Percentiles rank a stretch among this genome's conserved stretches.
These are phyloP conservation scores for Ylistrum balloti DNA, from an alignment of 1,140 invertebrate genomes.

Conservation along the genomic window DNA sequence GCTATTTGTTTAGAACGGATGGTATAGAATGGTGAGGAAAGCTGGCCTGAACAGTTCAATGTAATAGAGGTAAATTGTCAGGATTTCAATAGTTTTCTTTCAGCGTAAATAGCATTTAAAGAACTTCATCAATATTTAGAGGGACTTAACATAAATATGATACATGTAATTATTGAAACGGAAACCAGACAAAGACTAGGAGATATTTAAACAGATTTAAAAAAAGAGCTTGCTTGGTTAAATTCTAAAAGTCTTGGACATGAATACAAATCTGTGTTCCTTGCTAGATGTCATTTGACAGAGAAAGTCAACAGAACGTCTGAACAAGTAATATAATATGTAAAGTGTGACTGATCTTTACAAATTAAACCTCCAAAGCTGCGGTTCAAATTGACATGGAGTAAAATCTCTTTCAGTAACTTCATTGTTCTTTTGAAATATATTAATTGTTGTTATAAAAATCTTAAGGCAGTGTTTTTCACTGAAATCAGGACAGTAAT, in stretches of 20 bases:
- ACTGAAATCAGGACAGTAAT: not conserved
- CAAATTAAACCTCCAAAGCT: not conserved
- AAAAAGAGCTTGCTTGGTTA: not conserved
- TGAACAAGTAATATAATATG: not conserved
- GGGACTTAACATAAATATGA: not conserved
- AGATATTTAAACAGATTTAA: not conserved
- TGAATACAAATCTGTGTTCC: not conserved
- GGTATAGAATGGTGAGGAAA: no score
- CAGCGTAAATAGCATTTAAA: not conserved
- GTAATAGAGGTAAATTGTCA: no score
- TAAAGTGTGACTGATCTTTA: not conserved
- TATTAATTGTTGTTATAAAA: not conserved
- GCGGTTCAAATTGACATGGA: not conserved
- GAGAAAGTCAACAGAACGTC: not conserved
- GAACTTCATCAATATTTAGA: not conserved
- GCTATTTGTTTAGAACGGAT: no score
- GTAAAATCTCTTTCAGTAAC: not conserved
- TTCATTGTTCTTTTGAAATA: not conserved
- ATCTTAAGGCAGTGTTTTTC: not conserved
- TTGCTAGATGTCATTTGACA: not conserved
- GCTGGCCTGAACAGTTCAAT: no score
- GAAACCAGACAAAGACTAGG: not conserved
- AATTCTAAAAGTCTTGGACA: not conserved
- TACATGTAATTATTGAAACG: slow-evolving; percentile 20
- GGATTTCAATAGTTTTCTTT: no score